Conservation (phyloP, 2,113 vertebrate species). For the Anthoscopus minutus region DNA sequence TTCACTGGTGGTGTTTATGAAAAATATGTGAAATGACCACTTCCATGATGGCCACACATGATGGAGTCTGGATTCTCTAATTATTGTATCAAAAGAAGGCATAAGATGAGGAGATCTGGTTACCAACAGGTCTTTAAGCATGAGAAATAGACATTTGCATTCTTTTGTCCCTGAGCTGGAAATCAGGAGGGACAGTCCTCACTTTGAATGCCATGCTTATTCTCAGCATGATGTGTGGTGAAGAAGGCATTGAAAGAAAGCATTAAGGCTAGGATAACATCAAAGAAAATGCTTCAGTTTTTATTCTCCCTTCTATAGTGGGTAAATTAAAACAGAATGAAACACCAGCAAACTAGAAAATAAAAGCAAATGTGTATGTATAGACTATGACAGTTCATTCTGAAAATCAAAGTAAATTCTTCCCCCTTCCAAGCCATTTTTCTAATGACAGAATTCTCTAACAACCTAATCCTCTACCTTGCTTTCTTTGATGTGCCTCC, state of each 20-base stretch:
- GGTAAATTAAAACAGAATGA: constrained; percentile 25
- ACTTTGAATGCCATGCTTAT: constrained; percentile 13
- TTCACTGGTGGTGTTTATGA: not conserved
- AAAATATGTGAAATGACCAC: not conserved
- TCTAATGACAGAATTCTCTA: not conserved
- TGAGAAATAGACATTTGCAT: not conserved
- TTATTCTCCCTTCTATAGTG: not conserved
- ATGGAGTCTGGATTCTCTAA: not conserved
- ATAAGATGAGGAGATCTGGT: not conserved
- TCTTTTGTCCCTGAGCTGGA: not conserved
- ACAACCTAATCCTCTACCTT: not conserved
- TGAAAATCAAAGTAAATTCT: constrained; percentile 7
- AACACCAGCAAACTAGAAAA: constrained; percentile 3
- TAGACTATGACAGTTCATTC: not conserved
- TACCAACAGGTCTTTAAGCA: not conserved
- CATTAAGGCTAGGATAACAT: not conserved
- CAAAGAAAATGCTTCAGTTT: not conserved
- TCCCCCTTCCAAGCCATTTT: not conserved
- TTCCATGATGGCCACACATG: not conserved
- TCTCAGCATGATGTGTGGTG: not conserved
- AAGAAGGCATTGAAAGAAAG: constrained; percentile 5
- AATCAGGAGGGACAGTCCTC: not conserved
- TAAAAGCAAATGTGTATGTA: not conserved
- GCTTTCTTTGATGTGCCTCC: constrained; percentile 15
- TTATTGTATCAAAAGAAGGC: not conserved